Percentiles rank a stretch among this genome's conserved stretches.
phyloP scores from a whole-genome alignment of 2,797 vertebrate genomes.

The Pempheris klunzingeri region DNA sequence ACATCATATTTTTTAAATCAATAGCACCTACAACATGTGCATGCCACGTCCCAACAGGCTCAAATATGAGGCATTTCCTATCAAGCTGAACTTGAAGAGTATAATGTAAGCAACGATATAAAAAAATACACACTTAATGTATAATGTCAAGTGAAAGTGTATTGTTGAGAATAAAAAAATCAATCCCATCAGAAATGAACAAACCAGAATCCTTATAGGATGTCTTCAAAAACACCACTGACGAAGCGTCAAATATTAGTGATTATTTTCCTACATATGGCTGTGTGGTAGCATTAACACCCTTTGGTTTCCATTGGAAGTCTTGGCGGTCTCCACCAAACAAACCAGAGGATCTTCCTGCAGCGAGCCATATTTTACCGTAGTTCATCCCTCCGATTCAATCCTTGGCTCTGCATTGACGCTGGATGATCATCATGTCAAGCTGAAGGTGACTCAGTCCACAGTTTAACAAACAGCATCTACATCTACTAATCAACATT shows the following conservation, averaged over 20 bases:
- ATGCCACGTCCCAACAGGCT: conserved; percentile 1
- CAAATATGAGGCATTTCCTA: conserved; percentile 20
- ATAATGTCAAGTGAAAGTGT: conserved; percentile 34
- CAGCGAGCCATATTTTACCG: background rate
- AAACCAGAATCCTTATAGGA: background rate
- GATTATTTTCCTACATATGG: conserved; percentile 9
- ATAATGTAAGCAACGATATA: conserved; percentile 19
- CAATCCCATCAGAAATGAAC: conserved; percentile 1
- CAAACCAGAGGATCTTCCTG: background rate
- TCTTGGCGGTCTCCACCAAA: background rate
- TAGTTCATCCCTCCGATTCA: background rate
- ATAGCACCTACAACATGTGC: conserved; percentile 15
- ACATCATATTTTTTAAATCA: background rate
- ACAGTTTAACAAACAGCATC: background rate
- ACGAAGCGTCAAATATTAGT: background rate
- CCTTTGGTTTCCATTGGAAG: conserved; percentile 11
- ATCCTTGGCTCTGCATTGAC: background rate
- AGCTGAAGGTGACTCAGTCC: background rate
- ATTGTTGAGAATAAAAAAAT: conserved; percentile 14
- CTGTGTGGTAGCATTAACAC: conserved; percentile 22
- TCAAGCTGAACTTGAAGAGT: conserved; percentile 10
- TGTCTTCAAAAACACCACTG: conserved; percentile 6
- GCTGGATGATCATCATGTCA: background rate
- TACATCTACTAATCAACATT: background rate
- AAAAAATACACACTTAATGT: conserved; percentile 28